Evolutionary conservation across 2,797 vertebrate genomes (phyloP), one percentile per base, ranked within the genome.

Genomic region (Poeciliopsis infans): DNA sequence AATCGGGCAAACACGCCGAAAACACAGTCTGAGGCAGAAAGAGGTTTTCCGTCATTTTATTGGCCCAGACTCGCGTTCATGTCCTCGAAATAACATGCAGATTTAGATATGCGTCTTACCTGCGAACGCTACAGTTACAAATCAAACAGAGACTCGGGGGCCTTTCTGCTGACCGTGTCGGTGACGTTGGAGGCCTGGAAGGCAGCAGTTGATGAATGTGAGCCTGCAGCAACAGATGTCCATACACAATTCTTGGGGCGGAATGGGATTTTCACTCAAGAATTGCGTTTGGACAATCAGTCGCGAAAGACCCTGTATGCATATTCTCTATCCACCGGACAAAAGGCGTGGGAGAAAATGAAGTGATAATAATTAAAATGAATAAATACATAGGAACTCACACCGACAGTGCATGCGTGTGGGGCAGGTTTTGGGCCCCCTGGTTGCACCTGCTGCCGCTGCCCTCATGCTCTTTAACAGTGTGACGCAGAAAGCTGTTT

Each of bases 241-340:
- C 98, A 99, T 96, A 96, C 98, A 99, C 98, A 99, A 99, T 99
- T 99, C 98, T 99, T 97, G 97, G 96, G 96, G 91, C 72, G 96
- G 94, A 91, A 92, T 94, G 93, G 94, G 95, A 96, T 96, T 96
- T 74, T 96, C 95, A 96, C 96, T 97, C 98, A 99, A 99, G 98
- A 99, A 99, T 99, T 99, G 98, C 98, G 98, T 99, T 99, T 99
- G 98, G 98, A 99, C 98, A 99, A 99, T 99, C 98, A 99, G 95
- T 88, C 95, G 96, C 96, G 96, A 96, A 93, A 94, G 95, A 95
- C 95, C 95, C 93, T 66, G 76, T 61, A 45, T 83, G 20, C 28
- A 23, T 11, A 15, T 73, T 75, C 85, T 84, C 83, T 88, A 85
- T 66, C 83, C 72, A 53, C 82, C 78, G 79, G 78, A 68, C 39